Percentiles rank a stretch among this genome's conserved stretches.
phyloP scores from a whole-genome alignment of 37 sponge, comb jelly and placozoan species.

The Chondrilla cf. caribensis region DNA sequence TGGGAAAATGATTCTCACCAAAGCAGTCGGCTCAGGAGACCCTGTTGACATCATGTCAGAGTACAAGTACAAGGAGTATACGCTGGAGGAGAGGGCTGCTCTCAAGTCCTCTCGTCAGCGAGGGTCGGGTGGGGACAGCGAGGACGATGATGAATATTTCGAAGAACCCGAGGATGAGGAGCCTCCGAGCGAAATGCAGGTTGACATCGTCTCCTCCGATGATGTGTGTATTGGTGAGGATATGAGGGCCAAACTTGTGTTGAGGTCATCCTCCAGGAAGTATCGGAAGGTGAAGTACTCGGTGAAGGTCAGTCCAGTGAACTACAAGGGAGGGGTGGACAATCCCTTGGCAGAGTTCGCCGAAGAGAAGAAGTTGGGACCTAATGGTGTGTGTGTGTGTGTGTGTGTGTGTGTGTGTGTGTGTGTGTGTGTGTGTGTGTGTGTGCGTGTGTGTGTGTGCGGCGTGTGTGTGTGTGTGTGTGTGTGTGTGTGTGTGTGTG shows the following conservation, averaged over 20 bases:
- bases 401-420: no score
- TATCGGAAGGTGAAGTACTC: conserved; percentile 7
- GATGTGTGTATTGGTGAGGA: conserved; percentile 11
- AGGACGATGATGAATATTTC: no score
- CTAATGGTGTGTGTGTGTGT: not conserved
- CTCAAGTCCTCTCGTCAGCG: conserved; percentile 1
- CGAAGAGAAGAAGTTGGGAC: not conserved
- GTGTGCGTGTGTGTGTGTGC: no score
- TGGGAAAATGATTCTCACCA: conserved; percentile 80
- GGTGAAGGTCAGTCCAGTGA: conserved; percentile 19
- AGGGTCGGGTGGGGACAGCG: not conserved
- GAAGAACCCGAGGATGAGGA: not conserved
- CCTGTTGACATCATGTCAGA: conserved; percentile 76
- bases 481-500: no score
- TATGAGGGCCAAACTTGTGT: not conserved
- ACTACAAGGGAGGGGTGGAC: conserved; percentile 36
- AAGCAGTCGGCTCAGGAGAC: conserved; percentile 56
- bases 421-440: no score
- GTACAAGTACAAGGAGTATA: conserved; percentile 87
- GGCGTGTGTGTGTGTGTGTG: no score
- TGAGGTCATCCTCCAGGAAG: conserved; percentile 9
- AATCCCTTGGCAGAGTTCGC: not conserved
- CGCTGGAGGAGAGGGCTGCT: conserved; percentile 67
- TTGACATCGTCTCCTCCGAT: conserved; percentile 16
- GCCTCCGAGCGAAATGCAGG: conserved; percentile 29